Base-by-base conservation (phyloP, 1,140 invertebrate genomes). In the Adoxophyes honmai region DNA sequence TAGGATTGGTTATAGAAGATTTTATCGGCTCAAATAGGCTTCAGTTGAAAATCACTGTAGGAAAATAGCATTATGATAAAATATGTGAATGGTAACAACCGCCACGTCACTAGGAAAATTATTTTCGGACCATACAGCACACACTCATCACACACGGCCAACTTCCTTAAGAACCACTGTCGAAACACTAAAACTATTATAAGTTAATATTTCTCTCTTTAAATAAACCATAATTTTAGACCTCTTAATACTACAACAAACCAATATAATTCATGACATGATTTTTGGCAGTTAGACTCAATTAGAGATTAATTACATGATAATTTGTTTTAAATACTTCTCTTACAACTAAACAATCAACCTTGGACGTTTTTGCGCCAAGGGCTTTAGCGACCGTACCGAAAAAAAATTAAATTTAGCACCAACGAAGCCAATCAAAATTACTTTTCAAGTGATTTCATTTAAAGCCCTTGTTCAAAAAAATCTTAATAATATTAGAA, bases 241-340 rank as follows among this genome's bases (percentile, higher is more conserved):
- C 38, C 33, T 34, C 33, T 36, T 15, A 56, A 44, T 34, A 13
- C 16, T 39, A 60, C 64, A 65, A 69, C 52, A 37, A 67, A 70
- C 64, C 66, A 59, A 71, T 69, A 60, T 52, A 63, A 33, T 65
- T 63, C 44, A 64, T 53, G 53, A 62, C 56, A 55, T 68, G 48
- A 73, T 77, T 74, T 81, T 79, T 81, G 78, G 78, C 76, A 79
- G 68, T 73, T 64, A 70, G 53, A 72, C 66, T 60, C 57, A 35
- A 58, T 55, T 28, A 11, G 28, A 28, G 9, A 42, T 6, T 37
- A 37, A n/a, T n/a, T n/a, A 37, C 36, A 10, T 4, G 9, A 37
- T 37, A 13, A n/a, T 37, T 37, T n/a, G 10, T n/a, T 37, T 13
- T 52, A 52, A 34, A 34, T 52, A 52, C 10, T 35, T 34, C 15